A percentile compares a stretch with the other conserved stretches of the same genome.
Evolutionary conservation across 2,113 vertebrate genomes (phyloP).

Genomic region (Misgurnus anguillicaudatus): DNA sequence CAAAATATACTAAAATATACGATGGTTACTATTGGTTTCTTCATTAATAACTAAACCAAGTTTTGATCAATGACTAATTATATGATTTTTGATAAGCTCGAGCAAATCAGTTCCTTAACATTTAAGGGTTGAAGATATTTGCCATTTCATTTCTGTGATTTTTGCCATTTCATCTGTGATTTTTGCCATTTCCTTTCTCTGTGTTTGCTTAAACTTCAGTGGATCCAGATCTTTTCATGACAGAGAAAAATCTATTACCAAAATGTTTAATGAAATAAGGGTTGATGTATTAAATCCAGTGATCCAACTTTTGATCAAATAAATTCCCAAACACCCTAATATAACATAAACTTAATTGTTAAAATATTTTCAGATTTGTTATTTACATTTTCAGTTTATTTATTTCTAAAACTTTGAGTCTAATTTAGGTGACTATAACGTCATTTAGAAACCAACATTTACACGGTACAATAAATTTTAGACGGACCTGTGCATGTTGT

Average conservation of each 20-base stretch:
- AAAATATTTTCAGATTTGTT: no score
- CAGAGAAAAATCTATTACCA: conserved; percentile 17
- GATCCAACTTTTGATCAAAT: no score
- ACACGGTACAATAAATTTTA: no score
- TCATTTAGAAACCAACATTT: no score
- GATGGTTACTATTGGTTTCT: no score
- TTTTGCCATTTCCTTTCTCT: not conserved
- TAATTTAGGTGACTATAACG: no score
- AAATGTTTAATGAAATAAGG: not conserved
- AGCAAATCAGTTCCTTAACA: not conserved
- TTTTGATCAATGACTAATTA: not conserved
- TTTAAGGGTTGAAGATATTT: not conserved
- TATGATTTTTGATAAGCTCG: not conserved
- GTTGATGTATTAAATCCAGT: not conserved
- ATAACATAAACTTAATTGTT: no score
- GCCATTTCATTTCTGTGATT: not conserved
- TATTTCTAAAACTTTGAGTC: no score
- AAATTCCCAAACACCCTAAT: no score
- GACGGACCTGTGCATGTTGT: no score
- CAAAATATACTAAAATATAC: no score
- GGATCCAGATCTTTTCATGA: not conserved
- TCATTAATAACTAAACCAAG: not conserved
- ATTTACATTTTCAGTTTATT: no score
- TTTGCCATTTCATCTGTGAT: not conserved
- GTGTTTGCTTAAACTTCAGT: not conserved